Conservation (phyloP, 2,113 vertebrate genomes). For the Baryphthengus martii region DNA sequence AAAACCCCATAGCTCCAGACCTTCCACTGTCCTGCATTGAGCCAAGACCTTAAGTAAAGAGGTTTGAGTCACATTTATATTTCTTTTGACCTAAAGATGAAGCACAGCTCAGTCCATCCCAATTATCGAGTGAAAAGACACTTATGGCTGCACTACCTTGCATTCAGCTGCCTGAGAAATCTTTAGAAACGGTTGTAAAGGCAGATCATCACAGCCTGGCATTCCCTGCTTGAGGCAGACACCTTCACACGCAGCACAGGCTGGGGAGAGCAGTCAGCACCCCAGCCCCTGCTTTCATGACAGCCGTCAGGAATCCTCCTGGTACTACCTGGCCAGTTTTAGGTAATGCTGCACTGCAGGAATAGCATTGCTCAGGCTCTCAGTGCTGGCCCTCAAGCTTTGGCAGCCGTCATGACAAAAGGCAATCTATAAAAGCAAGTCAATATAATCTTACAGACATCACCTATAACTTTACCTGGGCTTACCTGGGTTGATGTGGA, state of each 20-base stretch:
- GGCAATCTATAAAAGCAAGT: not conserved
- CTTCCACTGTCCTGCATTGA: not conserved
- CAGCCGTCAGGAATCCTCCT: not conserved
- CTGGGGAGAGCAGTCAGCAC: not conserved
- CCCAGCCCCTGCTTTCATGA: not conserved
- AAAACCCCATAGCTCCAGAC: not conserved
- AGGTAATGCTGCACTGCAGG: constrained; percentile 6
- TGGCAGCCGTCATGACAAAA: not conserved
- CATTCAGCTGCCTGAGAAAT: not conserved
- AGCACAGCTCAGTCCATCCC: not conserved
- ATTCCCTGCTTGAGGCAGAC: not conserved
- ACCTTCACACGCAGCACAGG: not conserved
- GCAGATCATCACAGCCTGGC: not conserved
- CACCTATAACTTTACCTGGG: constrained; percentile 6
- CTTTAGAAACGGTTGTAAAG: not conserved
- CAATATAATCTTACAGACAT: not conserved
- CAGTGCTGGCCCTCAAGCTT: not conserved
- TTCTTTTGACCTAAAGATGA: constrained; percentile 14
- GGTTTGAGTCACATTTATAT: not conserved
- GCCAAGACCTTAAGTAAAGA: constrained; percentile 7
- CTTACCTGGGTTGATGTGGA: constrained; percentile 45
- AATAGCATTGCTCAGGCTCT: not conserved
- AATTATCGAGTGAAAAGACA: not conserved
- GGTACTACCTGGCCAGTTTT: not conserved
- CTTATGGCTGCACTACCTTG: not conserved